phyloP scores from a whole-genome alignment of 2,888 invertebrate species.

The Andrena chrysosceles region DNA sequence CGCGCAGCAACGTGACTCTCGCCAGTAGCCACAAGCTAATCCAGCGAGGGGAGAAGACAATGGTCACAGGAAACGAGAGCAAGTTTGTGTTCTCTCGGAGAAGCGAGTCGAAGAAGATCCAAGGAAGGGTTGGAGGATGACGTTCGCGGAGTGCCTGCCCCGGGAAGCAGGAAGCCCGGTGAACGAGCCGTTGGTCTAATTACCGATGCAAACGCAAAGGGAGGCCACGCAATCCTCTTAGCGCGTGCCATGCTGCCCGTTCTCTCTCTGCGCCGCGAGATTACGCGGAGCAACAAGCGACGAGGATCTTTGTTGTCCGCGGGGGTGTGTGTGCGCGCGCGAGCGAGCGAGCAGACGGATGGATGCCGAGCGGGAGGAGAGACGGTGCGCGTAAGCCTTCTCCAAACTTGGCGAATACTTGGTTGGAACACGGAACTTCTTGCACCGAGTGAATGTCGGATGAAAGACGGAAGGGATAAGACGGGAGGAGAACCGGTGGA shows the following conservation, averaged over 20 bases:
- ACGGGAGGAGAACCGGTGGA: constrained; percentile 33
- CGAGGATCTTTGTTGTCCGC: constrained; percentile 77
- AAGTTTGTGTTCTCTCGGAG: neutral
- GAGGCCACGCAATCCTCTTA: constrained; percentile 59
- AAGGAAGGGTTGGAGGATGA: neutral
- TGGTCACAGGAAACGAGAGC: neutral
- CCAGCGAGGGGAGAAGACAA: neutral
- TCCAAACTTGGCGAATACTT: constrained; percentile 74
- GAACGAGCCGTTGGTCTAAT: constrained; percentile 58
- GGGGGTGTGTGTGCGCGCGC: constrained; percentile 33
- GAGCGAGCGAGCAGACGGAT: constrained; percentile 29
- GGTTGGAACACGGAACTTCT: constrained; percentile 68
- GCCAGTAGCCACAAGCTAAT: neutral
- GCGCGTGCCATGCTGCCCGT: constrained; percentile 40
- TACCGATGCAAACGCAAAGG: constrained; percentile 58
- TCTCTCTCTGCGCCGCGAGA: constrained; percentile 64
- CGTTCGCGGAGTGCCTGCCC: neutral
- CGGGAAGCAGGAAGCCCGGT: neutral
- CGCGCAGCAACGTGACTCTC: neutral
- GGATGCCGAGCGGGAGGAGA: constrained; percentile 17
- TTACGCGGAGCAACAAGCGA: constrained; percentile 76
- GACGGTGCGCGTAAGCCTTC: constrained; percentile 67
- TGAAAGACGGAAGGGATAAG: constrained; percentile 69
- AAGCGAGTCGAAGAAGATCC: neutral
- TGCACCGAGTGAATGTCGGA: constrained; percentile 63